phyloP scores from a whole-genome alignment of 2,888 invertebrate genomes.

The Zygaena filipendulae region DNA sequence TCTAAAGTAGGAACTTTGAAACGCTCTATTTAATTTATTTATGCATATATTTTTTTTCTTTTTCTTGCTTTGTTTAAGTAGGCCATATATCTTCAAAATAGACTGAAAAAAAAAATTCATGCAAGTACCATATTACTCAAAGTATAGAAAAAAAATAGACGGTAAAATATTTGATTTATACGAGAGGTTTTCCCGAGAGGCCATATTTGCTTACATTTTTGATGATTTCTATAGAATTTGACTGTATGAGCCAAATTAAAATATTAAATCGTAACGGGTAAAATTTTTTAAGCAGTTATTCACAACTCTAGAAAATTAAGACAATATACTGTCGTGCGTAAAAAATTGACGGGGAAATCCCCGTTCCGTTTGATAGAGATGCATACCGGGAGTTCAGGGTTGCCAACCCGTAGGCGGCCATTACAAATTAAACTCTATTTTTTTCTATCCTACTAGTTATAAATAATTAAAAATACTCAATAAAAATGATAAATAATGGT shows the following conservation, averaged over 20 bases:
- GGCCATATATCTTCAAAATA: too few relatives aligned
- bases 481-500: conserved; percentile 2
- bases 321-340: conserved; percentile 1
- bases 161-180: too few relatives aligned
- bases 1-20: too few relatives aligned
- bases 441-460: conserved; percentile 1
- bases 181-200: too few relatives aligned
- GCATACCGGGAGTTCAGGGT: conserved; percentile 2
- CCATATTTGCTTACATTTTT: neutral
- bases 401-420: conserved; percentile 1
- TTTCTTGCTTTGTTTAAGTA: too few relatives aligned
- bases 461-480: conserved; percentile 1
- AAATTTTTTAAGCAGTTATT: conserved; percentile 1
- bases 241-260: neutral
- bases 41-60: too few relatives aligned
- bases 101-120: too few relatives aligned
- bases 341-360: conserved; percentile 1
- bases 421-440: conserved; percentile 1
- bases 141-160: too few relatives aligned
- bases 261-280: conserved; percentile 1
- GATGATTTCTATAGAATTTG: neutral
- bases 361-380: conserved; percentile 2
- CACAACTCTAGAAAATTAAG: conserved; percentile 1
- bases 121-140: too few relatives aligned
- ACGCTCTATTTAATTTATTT: too few relatives aligned